A percentile compares a stretch with the other conserved stretches of the same genome.
Conservation (phyloP, 2,888 invertebrate species). For the Eupithecia subumbrata region DNA sequence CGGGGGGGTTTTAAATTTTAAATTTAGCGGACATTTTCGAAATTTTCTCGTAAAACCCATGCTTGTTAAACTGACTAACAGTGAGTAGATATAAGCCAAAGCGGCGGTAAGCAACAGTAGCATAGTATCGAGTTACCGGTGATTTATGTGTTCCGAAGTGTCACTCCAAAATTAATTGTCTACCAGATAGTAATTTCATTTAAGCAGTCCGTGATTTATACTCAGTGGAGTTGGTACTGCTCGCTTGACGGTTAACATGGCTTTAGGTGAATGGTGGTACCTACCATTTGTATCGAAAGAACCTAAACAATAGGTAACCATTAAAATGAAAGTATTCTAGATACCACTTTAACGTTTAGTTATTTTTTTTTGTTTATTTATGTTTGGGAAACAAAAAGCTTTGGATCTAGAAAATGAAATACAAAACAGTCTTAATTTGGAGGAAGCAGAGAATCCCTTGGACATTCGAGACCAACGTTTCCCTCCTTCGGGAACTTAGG, state of each 20-base stretch:
- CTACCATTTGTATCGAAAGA: not conserved
- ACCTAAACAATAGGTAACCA: no score
- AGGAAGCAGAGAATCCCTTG: no score
- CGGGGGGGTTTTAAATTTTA: no score
- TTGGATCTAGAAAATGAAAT: no score
- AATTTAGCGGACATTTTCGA: not conserved
- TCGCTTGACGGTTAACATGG: slow-evolving; percentile 21
- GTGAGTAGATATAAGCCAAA: slow-evolving; percentile 38
- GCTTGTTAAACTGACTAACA: slow-evolving; percentile 24
- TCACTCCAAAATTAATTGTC: slow-evolving; percentile 66
- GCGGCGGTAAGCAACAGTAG: slow-evolving; percentile 49
- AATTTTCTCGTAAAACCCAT: not conserved
- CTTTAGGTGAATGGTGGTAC: not conserved
- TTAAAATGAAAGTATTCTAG: no score
- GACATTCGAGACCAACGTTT: no score
- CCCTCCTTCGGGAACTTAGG: no score
- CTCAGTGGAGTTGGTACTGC: slow-evolving; percentile 13
- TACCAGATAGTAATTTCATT: slow-evolving; percentile 59
- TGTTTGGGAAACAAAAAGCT: no score
- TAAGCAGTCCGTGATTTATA: slow-evolving; percentile 52
- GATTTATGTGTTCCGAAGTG: slow-evolving; percentile 66
- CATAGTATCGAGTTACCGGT: slow-evolving; percentile 61
- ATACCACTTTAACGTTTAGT: no score
- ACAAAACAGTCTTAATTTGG: no score
- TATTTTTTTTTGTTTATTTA: no score